Conservation (phyloP, 2,113 vertebrate species). For the Myrmecobius fasciatus region DNA sequence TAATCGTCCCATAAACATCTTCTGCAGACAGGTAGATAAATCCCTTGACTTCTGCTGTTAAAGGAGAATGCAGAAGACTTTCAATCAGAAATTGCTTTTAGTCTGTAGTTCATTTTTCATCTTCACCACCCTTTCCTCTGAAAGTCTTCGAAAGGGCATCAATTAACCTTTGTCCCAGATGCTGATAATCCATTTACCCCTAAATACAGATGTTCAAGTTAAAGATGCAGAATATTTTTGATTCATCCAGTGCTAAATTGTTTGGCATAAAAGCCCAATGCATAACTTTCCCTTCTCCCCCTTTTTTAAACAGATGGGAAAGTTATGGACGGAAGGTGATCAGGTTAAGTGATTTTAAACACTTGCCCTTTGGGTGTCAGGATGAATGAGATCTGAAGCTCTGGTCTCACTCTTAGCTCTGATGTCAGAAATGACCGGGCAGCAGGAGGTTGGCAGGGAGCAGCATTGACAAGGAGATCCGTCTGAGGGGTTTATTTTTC, state of each 20-base stretch:
- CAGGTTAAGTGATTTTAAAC: constrained; percentile 6
- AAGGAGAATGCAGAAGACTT: not conserved
- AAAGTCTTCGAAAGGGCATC: not conserved
- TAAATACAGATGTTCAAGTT: not conserved
- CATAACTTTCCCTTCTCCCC: not conserved
- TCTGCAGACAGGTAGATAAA: not conserved
- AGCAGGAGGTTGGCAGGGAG: not conserved
- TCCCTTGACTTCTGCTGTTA: not conserved
- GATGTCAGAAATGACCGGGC: not conserved
- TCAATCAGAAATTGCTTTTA: not conserved
- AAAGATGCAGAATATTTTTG: not conserved
- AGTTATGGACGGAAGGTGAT: not conserved
- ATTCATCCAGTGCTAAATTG: not conserved
- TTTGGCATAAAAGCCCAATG: not conserved
- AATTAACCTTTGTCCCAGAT: not conserved
- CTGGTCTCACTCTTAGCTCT: not conserved
- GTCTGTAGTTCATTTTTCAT: not conserved
- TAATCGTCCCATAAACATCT: not conserved
- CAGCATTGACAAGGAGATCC: not conserved
- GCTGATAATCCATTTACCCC: not conserved
- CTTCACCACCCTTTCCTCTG: not conserved
- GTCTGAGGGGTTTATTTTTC: not conserved
- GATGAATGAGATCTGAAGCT: not conserved
- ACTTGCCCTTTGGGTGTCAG: not conserved
- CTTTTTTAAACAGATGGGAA: not conserved